Evolutionary conservation across 2,888 invertebrate species (phyloP), one percentile per base, ranked within the genome.

Genomic region (Phalangium opilio): DNA sequence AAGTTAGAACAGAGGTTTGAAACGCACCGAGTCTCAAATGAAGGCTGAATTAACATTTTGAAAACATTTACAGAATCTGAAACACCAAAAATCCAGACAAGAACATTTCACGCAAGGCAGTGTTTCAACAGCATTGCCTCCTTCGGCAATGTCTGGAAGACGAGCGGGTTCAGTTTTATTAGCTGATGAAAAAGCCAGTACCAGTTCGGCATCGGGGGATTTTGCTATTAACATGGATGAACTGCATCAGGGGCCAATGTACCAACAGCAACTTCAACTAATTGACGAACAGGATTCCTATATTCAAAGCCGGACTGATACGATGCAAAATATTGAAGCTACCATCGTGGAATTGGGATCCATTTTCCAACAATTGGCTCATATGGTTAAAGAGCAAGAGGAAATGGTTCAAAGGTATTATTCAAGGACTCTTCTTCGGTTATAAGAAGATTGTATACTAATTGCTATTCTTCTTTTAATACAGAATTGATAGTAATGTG

Each of bases 301-400:
- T 70, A 76, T 93, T 36, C 84, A 86, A 61, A 83, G 82, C 61
- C 75, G 98, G 60, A 91, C 91, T 35, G 91, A 93, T 66, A 91
- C 96, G 1, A 96, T 98, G 95, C 91, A 96, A 67, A 93, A 86
- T 65, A 98, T 99, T 62, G 98, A 99, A 69, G 86, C 89, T 44
- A 96, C 96, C 15, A 96, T 99, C 61, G 91, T 96, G 12, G 98
- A 99, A 67, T 71, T 99, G 41, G 98, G 98, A n/a, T 87, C 89
- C 11, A 96, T 98, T 63, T 98, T 74, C 59, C 86, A 87, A 62
- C 93, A 95, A 67, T 66, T 90, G 56, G 89, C 89, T 3, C 83
- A 83, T 62, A 93, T 99, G 90, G 95, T 99, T 2, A 87, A 91
- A 63, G 91, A 95, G 65, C 93, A 95, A 67, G 98, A 96, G 65